Evolutionary conservation across 1,140 invertebrate species (phyloP).

Genomic region (Asobara japonica): DNA sequence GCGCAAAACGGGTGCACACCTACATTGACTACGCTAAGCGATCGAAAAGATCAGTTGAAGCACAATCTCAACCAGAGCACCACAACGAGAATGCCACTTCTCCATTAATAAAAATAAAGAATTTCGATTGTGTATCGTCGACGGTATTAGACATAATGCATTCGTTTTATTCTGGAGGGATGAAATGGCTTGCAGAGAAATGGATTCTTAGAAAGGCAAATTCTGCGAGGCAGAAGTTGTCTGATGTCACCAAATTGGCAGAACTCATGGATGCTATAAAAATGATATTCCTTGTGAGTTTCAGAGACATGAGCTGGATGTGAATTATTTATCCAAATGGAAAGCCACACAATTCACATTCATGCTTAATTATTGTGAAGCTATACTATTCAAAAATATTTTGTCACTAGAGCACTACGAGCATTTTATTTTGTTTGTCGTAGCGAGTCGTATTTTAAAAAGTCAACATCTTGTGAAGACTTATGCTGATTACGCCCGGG

Average conservation of each 20-base stretch:
- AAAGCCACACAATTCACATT: slow-evolving; percentile 24
- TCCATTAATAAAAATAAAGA: neutral
- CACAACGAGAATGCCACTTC: neutral
- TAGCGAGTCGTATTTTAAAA: slow-evolving; percentile 13
- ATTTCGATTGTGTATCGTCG: neutral
- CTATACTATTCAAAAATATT: neutral
- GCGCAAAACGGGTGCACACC: neutral
- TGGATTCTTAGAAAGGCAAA: neutral
- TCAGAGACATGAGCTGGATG: slow-evolving; percentile 14
- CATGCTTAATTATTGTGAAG: slow-evolving; percentile 22
- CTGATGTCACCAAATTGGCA: neutral
- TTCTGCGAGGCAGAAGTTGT: neutral
- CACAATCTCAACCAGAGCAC: neutral
- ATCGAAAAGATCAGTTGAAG: neutral
- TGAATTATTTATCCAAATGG: slow-evolving; percentile 1
- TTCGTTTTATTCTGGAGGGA: neutral
- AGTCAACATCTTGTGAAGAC: neutral
- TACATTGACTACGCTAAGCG: neutral
- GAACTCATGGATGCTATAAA: neutral
- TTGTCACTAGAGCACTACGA: neutral
- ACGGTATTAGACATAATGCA: neutral
- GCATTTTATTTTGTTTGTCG: slow-evolving; percentile 21
- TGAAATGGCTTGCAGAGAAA: neutral
- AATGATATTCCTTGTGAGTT: slow-evolving; percentile 15
- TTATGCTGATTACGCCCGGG: neutral